Conservation (phyloP, 2,113 vertebrate species). For the Muntiacus muntjak region DNA sequence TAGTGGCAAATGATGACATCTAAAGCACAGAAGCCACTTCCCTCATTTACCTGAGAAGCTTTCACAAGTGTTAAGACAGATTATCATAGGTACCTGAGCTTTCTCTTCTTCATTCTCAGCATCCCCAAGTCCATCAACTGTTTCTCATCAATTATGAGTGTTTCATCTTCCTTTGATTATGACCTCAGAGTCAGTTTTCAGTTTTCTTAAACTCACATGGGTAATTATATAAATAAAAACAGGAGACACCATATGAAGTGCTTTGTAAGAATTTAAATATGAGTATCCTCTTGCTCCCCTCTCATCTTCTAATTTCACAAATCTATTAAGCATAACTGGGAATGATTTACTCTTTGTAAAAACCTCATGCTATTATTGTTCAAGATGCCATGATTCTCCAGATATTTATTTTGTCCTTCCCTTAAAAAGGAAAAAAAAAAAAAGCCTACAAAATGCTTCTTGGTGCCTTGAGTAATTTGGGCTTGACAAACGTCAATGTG, state of each 20-base stretch:
- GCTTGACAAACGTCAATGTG: conserved; percentile 52
- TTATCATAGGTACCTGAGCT: not conserved
- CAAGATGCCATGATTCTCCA: conserved; percentile 27
- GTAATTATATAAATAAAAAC: conserved; percentile 53
- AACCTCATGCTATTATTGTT: conserved; percentile 35
- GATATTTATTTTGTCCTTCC: conserved; percentile 54
- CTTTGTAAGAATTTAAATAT: conserved; percentile 47
- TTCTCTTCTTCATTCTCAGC: not conserved
- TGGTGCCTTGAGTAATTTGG: conserved; percentile 55
- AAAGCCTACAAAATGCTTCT: conserved; percentile 44
- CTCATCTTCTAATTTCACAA: conserved; percentile 55
- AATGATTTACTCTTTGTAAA: conserved; percentile 55
- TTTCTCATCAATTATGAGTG: conserved; percentile 21
- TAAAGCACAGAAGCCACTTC: not conserved
- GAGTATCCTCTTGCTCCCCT: not conserved
- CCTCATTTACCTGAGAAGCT: not conserved
- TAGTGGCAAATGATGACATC: not conserved
- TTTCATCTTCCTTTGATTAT: conserved; percentile 32
- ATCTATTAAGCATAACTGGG: conserved; percentile 47
- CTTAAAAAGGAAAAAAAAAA: conserved; percentile 40
- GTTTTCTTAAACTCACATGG: conserved; percentile 39
- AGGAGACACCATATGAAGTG: conserved; percentile 11
- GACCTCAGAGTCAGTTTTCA: not conserved
- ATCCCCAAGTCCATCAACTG: not conserved
- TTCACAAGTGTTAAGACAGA: conserved; percentile 15